Percentiles rank a stretch among this genome's conserved stretches.
Evolutionary conservation across 2,113 vertebrate species (phyloP).

Genomic region (Sorex fumeus): DNA sequence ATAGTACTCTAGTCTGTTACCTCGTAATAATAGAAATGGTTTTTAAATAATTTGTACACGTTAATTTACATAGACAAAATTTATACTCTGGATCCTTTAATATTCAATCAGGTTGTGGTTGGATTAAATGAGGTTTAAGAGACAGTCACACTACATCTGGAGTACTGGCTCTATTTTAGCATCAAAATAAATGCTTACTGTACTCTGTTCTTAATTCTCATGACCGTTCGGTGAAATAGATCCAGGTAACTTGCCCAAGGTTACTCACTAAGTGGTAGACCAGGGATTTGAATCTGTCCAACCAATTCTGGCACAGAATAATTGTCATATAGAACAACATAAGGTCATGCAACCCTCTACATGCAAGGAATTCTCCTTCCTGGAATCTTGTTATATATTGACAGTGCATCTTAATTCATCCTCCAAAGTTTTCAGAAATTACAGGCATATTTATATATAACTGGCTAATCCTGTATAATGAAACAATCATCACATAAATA

Average conservation of each 20-base stretch:
- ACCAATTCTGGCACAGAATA: background rate
- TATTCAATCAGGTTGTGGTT: background rate
- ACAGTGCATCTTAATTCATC: background rate
- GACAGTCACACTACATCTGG: background rate
- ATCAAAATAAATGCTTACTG: background rate
- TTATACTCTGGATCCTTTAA: background rate
- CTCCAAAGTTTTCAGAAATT: background rate
- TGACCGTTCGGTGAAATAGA: background rate
- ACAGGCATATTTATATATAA: background rate
- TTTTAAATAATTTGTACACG: conserved; percentile 43
- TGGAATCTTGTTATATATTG: background rate
- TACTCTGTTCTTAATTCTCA: conserved; percentile 11
- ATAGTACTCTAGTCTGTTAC: background rate
- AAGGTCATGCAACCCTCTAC: background rate
- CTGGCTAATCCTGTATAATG: background rate
- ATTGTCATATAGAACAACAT: background rate
- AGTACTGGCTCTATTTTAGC: background rate
- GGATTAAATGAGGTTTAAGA: background rate
- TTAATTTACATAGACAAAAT: conserved; percentile 5
- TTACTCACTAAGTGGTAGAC: conserved; percentile 61
- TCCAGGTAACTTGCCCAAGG: conserved; percentile 16
- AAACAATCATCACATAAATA: conserved; percentile 29
- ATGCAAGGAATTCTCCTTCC: background rate
- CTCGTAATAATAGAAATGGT: background rate
- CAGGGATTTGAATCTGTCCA: conserved; percentile 59